Percentiles rank a stretch among this genome's conserved stretches.
phyloP scores from a whole-genome alignment of 1,140 invertebrate genomes.

The Bacillus rossius region DNA sequence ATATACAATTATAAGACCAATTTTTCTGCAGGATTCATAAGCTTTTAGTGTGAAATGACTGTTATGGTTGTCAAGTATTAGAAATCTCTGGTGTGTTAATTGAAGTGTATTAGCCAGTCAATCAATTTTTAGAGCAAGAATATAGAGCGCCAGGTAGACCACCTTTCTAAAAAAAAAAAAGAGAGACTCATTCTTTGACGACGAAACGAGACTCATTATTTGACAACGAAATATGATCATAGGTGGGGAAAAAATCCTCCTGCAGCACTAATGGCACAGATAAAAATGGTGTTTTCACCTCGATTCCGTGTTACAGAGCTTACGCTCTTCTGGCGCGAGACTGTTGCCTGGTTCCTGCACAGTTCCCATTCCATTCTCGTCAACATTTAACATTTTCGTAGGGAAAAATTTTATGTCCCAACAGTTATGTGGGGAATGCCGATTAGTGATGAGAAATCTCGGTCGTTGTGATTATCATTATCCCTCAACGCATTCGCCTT shows the following conservation, averaged over 20 bases:
- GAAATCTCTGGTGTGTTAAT: slow-evolving; percentile 21
- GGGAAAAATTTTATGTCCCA: no score
- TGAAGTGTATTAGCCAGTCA: no score
- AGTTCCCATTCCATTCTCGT: slow-evolving; percentile 37
- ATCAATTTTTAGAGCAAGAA: no score
- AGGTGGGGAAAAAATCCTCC: slow-evolving; percentile 13
- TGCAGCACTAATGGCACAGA: slow-evolving; percentile 31
- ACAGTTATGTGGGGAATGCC: no score
- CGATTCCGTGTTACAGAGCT: slow-evolving; percentile 39
- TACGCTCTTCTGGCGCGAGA: slow-evolving; percentile 37
- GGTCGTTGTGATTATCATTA: no score
- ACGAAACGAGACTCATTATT: no score
- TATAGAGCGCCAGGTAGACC: slow-evolving; percentile 21
- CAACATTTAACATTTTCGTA: slow-evolving; percentile 38
- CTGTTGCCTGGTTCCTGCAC: slow-evolving; percentile 30
- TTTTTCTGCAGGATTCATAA: slow-evolving; percentile 27
- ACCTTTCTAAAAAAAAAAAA: slow-evolving; percentile 28
- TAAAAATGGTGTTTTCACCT: slow-evolving; percentile 36
- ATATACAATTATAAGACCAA: slow-evolving; percentile 26
- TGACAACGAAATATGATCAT: slow-evolving; percentile 42
- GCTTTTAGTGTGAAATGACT: slow-evolving; percentile 28
- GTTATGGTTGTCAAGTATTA: slow-evolving; percentile 32
- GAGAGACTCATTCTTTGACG: slow-evolving; percentile 23
- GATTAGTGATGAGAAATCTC: no score
- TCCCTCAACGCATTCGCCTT: no score